Evolutionary conservation across 2,888 invertebrate genomes (phyloP), one percentile per base, ranked within the genome.

Genomic region (Thumatha senex): DNA sequence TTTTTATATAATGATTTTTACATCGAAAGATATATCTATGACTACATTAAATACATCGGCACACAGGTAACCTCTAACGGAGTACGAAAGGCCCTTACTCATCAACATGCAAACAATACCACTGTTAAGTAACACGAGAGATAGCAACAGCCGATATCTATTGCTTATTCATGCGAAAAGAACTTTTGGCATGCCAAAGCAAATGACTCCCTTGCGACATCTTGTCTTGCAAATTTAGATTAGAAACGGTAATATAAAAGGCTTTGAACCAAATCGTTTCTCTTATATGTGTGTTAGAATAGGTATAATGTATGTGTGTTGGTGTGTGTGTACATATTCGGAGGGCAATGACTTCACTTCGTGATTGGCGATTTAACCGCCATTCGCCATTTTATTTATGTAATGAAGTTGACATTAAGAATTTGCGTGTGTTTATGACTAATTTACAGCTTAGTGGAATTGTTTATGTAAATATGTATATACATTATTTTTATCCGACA

Each of bases 371-470:
- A 67, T 54, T 41, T 63, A 58, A 44, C 40, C 35, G 15, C 46
- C 40, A 48, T 48, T 63, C 35, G 29, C 46, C 40, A 48, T 48
- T 63, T 58, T 67, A 56, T 52, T 63, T 56, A 63, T 46, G 49
- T 57, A 63, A 57, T 47, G 31, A 51, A 58, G 47, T 68, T 58
- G 51, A 59, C 59, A 56, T 51, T 49, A 65, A 51, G 53, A 57
- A 64, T 68, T 68, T 36, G 56, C 45, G 11, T 40, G 38, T 57
- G 48, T 54, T 61, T 59, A 61, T 55, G 54, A 64, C 51, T 51
- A 56, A 59, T 65, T 61, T 29, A 59, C 69, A 57, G 56, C 51
- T 61, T 56, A 7, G 29, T 8, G 48, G 50, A 58, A 54, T 24
- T 33, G 33, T 46, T 46, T 46, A 13, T 9, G 15, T 13, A 40